Conservation (phyloP, 2,888 invertebrate species). For the Tyria jacobaeae region DNA sequence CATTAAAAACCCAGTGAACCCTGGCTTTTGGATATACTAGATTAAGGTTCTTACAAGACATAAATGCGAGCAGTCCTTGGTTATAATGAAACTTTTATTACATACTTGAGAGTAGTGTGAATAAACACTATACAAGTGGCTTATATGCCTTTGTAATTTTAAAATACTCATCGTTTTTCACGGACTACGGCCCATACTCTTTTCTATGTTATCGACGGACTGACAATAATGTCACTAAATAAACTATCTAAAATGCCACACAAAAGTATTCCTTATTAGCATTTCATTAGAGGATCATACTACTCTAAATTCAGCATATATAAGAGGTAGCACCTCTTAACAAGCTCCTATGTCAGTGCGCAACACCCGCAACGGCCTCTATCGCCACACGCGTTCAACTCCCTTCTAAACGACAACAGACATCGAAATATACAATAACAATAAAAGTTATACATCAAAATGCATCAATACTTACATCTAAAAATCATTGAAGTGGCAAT, state of each 20-base stretch:
- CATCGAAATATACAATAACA: conserved; percentile 55
- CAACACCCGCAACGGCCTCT: conserved; percentile 10
- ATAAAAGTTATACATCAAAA: conserved; percentile 59
- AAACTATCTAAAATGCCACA: neutral
- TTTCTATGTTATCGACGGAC: neutral
- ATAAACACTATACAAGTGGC: neutral
- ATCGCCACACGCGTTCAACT: conserved; percentile 35
- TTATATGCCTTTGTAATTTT: neutral
- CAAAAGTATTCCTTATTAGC: neutral
- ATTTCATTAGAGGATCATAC: neutral
- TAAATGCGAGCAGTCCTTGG: neutral
- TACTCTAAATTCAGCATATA: neutral
- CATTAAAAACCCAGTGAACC: neutral
- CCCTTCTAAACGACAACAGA: conserved; percentile 45
- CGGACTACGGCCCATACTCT: neutral
- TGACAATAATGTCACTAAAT: neutral
- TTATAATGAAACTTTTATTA: neutral
- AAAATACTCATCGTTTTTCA: neutral
- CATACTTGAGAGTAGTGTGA: neutral
- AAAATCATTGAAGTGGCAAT: conserved; percentile 51
- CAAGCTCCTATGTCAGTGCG: conserved; percentile 2
- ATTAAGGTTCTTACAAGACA: neutral
- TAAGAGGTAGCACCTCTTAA: conserved; percentile 4
- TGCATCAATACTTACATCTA: conserved; percentile 55
- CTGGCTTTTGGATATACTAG: neutral